phyloP scores from a whole-genome alignment of 2,888 invertebrate genomes.

The Laspeyria flexula region DNA sequence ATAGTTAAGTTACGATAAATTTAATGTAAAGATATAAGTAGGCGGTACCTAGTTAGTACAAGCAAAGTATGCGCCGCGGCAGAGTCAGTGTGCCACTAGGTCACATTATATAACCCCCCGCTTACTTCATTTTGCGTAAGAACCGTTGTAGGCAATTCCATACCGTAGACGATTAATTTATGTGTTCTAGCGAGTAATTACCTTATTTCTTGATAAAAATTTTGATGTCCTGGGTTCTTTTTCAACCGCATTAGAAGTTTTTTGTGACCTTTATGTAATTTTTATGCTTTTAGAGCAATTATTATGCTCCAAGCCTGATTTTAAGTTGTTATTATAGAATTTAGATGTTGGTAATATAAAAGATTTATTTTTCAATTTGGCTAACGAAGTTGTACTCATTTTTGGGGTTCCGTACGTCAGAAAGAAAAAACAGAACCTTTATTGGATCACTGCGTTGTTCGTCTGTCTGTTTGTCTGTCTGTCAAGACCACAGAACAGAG shows the following conservation, averaged over 20 bases:
- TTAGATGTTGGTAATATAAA: no score
- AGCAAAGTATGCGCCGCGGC: conserved; percentile 56
- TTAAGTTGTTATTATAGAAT: no score
- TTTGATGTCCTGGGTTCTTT: background rate
- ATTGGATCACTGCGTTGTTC: no score
- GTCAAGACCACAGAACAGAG: no score
- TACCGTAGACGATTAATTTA: conserved; percentile 55
- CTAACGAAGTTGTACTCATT: no score
- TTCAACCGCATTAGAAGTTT: background rate
- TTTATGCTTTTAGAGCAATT: no score
- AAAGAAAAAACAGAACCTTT: no score
- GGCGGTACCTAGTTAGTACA: conserved; percentile 51
- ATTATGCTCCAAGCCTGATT: no score
- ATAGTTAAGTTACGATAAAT: conserved; percentile 49
- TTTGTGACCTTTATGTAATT: no score
- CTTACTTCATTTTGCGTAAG: conserved; percentile 78
- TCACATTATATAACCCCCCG: conserved; percentile 74
- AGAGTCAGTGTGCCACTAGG: conserved; percentile 81
- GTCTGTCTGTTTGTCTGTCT: no score
- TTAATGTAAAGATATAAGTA: conserved; percentile 46
- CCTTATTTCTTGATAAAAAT: conserved; percentile 17
- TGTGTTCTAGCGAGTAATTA: conserved; percentile 40
- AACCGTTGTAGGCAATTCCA: conserved; percentile 66
- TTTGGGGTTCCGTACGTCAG: no score
- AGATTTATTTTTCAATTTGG: no score